phyloP scores from a whole-genome alignment of 2,113 vertebrate species.

The Bothrops jararaca region DNA sequence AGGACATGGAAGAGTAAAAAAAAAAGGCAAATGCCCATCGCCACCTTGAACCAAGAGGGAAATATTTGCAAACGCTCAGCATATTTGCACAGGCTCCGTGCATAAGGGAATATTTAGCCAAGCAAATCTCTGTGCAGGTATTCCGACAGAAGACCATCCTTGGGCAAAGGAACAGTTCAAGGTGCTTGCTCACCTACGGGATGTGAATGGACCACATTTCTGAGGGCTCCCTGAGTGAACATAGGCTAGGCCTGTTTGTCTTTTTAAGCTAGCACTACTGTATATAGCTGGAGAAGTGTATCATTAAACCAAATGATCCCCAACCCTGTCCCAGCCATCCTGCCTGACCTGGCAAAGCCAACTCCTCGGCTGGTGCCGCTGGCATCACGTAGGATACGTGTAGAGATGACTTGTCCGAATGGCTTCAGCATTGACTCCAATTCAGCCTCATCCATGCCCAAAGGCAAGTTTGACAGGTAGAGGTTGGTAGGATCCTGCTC shows the following conservation, averaged over 20 bases:
- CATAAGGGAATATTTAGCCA: not conserved
- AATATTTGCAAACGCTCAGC: not conserved
- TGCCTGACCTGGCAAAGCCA: constrained; percentile 86
- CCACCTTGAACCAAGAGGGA: not conserved
- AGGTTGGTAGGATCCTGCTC: constrained; percentile 94
- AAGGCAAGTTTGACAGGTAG: constrained; percentile 91
- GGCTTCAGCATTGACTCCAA: constrained; percentile 91
- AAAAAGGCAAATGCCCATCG: not conserved
- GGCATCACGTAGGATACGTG: constrained; percentile 86
- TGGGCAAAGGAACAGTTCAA: not conserved
- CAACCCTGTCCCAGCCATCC: not conserved
- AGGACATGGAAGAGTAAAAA: not conserved
- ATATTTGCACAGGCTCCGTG: not conserved
- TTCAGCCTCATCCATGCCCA: constrained; percentile 91
- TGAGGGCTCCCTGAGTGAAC: not conserved
- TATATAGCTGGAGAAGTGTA: not conserved
- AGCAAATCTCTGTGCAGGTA: not conserved
- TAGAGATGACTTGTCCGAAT: constrained; percentile 92
- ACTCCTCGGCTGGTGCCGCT: constrained; percentile 88
- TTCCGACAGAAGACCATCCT: not conserved
- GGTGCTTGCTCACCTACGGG: not conserved
- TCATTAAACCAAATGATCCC: not conserved
- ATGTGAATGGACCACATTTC: not conserved
- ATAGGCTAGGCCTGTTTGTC: not conserved
- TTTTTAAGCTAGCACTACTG: not conserved